phyloP scores from a whole-genome alignment of 2,113 vertebrate genomes.

The Sturnira hondurensis region DNA sequence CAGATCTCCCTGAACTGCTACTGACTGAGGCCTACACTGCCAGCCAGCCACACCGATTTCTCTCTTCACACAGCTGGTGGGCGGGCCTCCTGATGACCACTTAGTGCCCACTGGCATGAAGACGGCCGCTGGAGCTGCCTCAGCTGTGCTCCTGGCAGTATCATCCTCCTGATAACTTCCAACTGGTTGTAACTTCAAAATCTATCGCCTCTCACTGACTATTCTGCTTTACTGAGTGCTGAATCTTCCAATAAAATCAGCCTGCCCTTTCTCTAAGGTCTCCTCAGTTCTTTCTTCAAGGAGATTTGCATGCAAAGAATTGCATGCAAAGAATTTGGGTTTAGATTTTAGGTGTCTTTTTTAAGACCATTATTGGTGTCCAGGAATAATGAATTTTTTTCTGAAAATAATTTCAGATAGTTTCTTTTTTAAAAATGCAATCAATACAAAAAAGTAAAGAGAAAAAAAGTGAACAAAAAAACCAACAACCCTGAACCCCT shows the following conservation, averaged over 20 bases:
- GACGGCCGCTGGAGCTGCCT: neutral
- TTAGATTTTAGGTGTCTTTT: neutral
- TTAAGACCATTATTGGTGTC: neutral
- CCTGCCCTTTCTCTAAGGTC: neutral
- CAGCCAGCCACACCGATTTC: neutral
- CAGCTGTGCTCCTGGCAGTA: neutral
- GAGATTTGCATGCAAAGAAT: neutral
- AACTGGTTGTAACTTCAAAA: neutral
- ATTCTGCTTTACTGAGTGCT: neutral
- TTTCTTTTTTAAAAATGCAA: neutral
- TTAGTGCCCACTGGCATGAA: neutral
- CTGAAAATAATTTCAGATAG: neutral
- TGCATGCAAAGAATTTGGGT: neutral
- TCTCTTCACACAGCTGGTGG: neutral
- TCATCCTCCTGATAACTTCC: neutral
- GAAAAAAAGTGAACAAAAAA: neutral
- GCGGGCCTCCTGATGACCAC: neutral
- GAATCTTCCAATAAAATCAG: neutral
- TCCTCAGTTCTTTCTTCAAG: neutral
- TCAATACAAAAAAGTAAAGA: neutral
- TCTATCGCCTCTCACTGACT: neutral
- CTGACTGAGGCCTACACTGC: conserved; percentile 19
- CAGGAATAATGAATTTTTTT: neutral
- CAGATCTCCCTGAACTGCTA: conserved; percentile 8
- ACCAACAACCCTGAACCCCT: neutral